Evolutionary conservation across 2,113 vertebrate species (phyloP), one percentile per base, ranked within the genome.

Genomic region (Typhlomys cinereus): DNA sequence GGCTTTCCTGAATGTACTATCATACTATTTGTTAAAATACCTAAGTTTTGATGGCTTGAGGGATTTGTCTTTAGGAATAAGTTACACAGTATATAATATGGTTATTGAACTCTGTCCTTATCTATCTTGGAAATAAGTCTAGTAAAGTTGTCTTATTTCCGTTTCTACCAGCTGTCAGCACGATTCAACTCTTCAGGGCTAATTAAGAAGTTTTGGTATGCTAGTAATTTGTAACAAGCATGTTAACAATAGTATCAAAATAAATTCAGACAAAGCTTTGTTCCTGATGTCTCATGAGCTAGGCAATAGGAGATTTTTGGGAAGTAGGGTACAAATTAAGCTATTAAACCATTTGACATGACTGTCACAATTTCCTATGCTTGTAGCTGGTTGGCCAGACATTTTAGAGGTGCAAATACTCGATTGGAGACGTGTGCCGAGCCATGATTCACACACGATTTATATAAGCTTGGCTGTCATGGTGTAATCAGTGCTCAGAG

Each of bases 341-440:
- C 57, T 80, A 34, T 57, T 50, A 66, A 88, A 27, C 44, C 14
- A 3, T 14, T 50, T 2, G 57, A n/a, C 27, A 13, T n/a, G 41
- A n/a, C 46, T 52, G 62, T 25, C 62, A 29, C 46, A 27, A 1
- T 70, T 73, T 78, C 62, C 25, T 17, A 36, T 78, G 25, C 46
- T 67, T 85, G 27, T 2, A 59, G 23, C 62, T 90, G 31, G 25
- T 50, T 69, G 46, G 57, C 41, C 82, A 36, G 44, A 80, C 8
- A 4, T 31, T 90, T 88, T 85, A 62, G 57, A 92, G 39, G 80
- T 88, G 85, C 36, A 70, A 88, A 27, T 81, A 88, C 61, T 59
- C 87, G 66, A 46, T 83, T 39, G 64, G 71, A 96, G 36, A 4
- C 52, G 69, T 88, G 57, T 84, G 18, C 20, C 64, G 67, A 34